These are phyloP conservation scores for Pycnonotus jocosus DNA, from an alignment of 2,113 vertebrate species.

Conservation along the genomic window DNA sequence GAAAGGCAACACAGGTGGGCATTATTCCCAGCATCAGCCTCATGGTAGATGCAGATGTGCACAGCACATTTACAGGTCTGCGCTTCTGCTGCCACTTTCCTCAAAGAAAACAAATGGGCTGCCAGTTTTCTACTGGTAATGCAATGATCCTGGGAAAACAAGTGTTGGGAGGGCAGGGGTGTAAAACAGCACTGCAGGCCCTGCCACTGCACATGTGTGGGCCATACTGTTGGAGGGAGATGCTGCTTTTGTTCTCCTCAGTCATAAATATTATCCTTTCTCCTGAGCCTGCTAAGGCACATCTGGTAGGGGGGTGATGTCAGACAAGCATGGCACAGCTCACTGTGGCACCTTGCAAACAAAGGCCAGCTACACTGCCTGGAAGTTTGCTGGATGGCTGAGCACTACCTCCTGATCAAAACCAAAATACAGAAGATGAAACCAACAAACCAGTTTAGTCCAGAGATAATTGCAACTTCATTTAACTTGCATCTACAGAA, in stretches of 20 bases:
- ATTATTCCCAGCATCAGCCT: not conserved
- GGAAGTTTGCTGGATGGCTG: not conserved
- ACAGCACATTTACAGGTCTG: not conserved
- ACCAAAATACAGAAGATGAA: not conserved
- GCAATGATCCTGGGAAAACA: not conserved
- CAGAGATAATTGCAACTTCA: not conserved
- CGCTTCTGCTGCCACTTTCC: not conserved
- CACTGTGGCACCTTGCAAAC: not conserved
- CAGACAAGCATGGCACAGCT: rapidly evolving
- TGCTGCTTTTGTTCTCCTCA: not conserved
- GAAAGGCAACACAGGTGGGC: not conserved
- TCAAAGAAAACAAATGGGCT: not conserved
- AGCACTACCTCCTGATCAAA: not conserved
- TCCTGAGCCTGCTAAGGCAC: not conserved
- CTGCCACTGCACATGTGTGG: not conserved
- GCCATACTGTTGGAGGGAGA: not conserved
- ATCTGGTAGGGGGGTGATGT: not conserved
- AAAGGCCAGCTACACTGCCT: not conserved
- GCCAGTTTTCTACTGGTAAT: not conserved
- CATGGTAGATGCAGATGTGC: not conserved
- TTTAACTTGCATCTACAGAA: not conserved
- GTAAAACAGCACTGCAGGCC: not conserved
- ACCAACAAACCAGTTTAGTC: not conserved
- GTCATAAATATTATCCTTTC: not conserved
- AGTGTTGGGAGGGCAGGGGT: not conserved